Base-by-base conservation (phyloP, 2,113 vertebrate species). In the Sapajus apella region DNA sequence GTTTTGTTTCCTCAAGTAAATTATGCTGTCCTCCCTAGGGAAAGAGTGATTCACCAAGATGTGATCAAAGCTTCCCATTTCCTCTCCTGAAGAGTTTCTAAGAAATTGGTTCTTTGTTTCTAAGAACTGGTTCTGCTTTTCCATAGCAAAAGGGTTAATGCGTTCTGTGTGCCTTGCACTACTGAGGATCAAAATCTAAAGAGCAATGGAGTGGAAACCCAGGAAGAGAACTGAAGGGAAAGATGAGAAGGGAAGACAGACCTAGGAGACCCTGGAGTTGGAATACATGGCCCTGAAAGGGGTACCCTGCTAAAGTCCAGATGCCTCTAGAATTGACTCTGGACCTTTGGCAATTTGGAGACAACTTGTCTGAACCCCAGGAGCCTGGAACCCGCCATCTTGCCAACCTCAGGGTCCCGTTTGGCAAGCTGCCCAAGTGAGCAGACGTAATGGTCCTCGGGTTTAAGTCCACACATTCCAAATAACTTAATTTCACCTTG, bases 1-100 rank as follows among this genome's bases (percentile, higher is more conserved):
- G 56, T 92, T 92, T 90, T 73, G 56, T n/a, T 89, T 87, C n/a
- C 83, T 79, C 32, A 35, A 45, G 32, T 85, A 94, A 58, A 86
- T 37, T 25, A 43, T 30, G 81, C 75, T 76, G 8, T 93, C 37
- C 32, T 45, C 90, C 55, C 50, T 58, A 45, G 35, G 56, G 32
- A 75, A 61, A 95, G 70, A 68, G n/a, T 91, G 50, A 81, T 21
- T 94, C 52, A 86, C 45, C 50, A 58, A 66, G 30, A 88, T 84
- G 3, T 50, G 37, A 95, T 80, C 17, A 85, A 93, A 90, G 37
- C 45, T 30, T 64, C 56, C 68, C 9, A n/a, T 56, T 79, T 95
- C 30, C 32, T 17, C 32, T 66, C 21, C 43, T 7, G 50, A 68
- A 82, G 35, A 76, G 50, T 88, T 96, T 88, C 91, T 85, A 81